phyloP scores from a whole-genome alignment of 1,140 invertebrate genomes.

The Pristionchus pacificus region DNA sequence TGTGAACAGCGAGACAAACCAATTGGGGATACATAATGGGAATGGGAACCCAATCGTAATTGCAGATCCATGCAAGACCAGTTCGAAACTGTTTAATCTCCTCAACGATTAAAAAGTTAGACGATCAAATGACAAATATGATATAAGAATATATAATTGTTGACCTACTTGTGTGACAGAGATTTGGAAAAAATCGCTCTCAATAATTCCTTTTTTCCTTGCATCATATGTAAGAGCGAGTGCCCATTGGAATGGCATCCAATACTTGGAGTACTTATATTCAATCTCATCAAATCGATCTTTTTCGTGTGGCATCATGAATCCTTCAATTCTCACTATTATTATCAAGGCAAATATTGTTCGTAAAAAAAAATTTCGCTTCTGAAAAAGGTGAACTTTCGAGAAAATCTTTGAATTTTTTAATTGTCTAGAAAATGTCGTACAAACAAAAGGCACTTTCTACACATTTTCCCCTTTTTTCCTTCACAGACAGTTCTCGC shows the following conservation, averaged over 20 bases:
- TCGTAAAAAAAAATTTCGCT: constrained; percentile 1
- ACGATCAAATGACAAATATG: not conserved
- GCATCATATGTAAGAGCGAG: constrained; percentile 23
- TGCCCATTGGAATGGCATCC: constrained; percentile 39
- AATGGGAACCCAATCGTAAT: constrained; percentile 62
- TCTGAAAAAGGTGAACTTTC: not conserved
- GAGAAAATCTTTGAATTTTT: constrained; percentile 5
- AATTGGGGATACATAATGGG: constrained; percentile 64
- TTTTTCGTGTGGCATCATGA: constrained; percentile 35
- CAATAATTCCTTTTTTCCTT: constrained; percentile 25
- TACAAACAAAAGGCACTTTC: no score
- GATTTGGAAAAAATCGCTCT: constrained; percentile 26
- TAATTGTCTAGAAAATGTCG: constrained; percentile 2
- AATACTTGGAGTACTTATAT: constrained; percentile 30
- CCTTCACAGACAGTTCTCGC: no score
- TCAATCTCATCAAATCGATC: constrained; percentile 38
- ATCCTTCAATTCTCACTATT: constrained; percentile 20
- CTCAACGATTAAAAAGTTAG: constrained; percentile 3
- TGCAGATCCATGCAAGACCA: constrained; percentile 33
- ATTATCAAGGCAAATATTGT: constrained; percentile 14
- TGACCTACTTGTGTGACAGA: constrained; percentile 18
- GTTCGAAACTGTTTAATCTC: constrained; percentile 35
- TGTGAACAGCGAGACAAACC: constrained; percentile 35
- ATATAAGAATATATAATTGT: not conserved
- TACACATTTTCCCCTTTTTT: no score